Evolutionary conservation across 2,888 invertebrate genomes (phyloP), one percentile per base, ranked within the genome.

Genomic region (Doris montereyensis): DNA sequence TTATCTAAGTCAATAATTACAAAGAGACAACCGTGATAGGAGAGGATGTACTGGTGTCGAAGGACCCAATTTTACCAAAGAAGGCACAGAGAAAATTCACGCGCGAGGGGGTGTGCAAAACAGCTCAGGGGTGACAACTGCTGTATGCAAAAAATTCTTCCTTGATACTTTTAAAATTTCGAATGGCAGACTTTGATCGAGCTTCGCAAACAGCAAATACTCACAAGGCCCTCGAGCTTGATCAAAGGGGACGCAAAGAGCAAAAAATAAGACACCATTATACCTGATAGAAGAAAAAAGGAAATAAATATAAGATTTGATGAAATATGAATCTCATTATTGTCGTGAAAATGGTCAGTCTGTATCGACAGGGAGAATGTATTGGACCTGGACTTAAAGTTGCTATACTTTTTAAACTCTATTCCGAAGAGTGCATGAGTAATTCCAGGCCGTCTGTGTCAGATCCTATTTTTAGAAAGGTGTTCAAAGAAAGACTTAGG

Each of bases 311-410:
- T 21, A 1, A 1, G 21, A 30, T 34, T 5, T 70, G 17, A 32
- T 35, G 1, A 70, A 70, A 34, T 32, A n/a, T n/a, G n/a, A n/a
- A n/a, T n/a, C n/a, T n/a, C n/a, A n/a, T n/a, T n/a, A n/a, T n/a
- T n/a, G n/a, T 70, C 70, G 70, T 3, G 70, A 70, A 30, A 30
- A 32, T 30, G 70, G 70, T n/a, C 28, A 70, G 17, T 70, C 28
- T 8, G 30, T 17, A 2, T 17, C 3, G 2, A 30, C 70, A 2
- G 70, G n/a, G 10, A 30, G 17, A 3, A 3, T 70, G 2, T 70
- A 70, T 70, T 70, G 1, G n/a, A 30, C 70, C 70, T 1, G 70
- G 70, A 2, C 30, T 70, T 1, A 30, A 3, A 3, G 5, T 30
- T 5, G 28, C 70, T 1, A 70, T 2, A 32, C 1, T 70, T 1